These are phyloP conservation scores for Craniophora ligustri DNA, from an alignment of 2,888 invertebrate genomes.

Conservation along the genomic window DNA sequence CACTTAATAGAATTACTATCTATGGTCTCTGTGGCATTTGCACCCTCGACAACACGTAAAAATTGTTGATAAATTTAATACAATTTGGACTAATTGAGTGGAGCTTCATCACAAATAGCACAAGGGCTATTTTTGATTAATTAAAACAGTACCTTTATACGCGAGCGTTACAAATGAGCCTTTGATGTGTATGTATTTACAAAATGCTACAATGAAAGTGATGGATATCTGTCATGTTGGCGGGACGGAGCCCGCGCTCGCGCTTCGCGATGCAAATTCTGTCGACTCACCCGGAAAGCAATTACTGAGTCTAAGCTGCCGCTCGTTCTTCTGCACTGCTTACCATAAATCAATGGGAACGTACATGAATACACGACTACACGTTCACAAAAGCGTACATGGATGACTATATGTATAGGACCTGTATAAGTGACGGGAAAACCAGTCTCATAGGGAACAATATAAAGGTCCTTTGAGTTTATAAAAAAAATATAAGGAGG, in stretches of 20 bases:
- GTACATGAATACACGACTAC: too few species aligned
- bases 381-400: conserved; percentile 23
- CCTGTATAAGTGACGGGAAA: conserved; percentile 14
- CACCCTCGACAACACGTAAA: conserved; percentile 11
- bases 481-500: background rate
- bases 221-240: conserved; percentile 53
- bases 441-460: conserved; percentile 3
- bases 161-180: conserved; percentile 10
- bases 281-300: conserved; percentile 72
- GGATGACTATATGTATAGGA: too few species aligned
- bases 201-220: conserved; percentile 47
- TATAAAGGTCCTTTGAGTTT: conserved; percentile 1
- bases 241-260: conserved; percentile 38
- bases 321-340: conserved; percentile 61
- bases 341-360: conserved; percentile 64
- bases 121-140: conserved; percentile 27
- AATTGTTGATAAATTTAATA: conserved; percentile 29
- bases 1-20: conserved; percentile 7
- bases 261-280: conserved; percentile 66
- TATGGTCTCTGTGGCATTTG: conserved; percentile 5
- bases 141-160: conserved; percentile 27
- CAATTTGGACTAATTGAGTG: conserved; percentile 24
- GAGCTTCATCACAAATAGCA: too few species aligned
- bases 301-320: conserved; percentile 65
- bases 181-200: conserved; percentile 36